Percentiles rank a stretch among this genome's conserved stretches.
phyloP scores from a whole-genome alignment of 2,113 vertebrate species.

The Mesitornis unicolor region DNA sequence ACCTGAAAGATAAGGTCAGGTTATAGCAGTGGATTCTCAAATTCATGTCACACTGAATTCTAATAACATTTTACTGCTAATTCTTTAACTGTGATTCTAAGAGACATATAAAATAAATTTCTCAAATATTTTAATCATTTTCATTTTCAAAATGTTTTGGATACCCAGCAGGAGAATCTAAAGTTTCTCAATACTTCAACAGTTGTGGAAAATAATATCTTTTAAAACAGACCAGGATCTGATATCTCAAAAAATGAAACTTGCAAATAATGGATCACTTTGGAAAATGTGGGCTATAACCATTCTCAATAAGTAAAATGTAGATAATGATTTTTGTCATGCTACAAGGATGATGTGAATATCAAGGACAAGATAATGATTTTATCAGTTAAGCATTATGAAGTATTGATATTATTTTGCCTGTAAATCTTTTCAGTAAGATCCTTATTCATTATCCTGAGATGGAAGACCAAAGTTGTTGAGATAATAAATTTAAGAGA shows the following conservation, averaged over 20 bases:
- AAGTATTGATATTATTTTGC: neutral
- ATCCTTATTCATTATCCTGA: neutral
- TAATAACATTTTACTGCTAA: neutral
- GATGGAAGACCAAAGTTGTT: neutral
- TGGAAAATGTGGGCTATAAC: neutral
- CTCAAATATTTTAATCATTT: neutral
- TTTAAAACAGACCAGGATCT: neutral
- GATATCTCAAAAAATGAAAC: neutral
- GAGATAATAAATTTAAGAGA: neutral
- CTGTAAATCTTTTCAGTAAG: neutral
- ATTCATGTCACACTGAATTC: neutral
- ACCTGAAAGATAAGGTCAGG: neutral
- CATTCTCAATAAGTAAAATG: neutral
- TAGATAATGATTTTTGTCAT: constrained; percentile 2
- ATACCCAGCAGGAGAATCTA: neutral
- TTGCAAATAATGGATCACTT: neutral
- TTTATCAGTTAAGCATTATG: neutral
- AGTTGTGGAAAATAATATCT: neutral
- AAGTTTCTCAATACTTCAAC: neutral
- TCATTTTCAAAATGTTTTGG: neutral
- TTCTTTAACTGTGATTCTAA: neutral
- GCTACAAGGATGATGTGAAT: neutral
- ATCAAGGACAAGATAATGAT: neutral
- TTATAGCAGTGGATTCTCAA: neutral
- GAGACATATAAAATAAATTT: neutral